phyloP scores from a whole-genome alignment of 2,797 vertebrate species.

The Buphagus erythrorhynchus region DNA sequence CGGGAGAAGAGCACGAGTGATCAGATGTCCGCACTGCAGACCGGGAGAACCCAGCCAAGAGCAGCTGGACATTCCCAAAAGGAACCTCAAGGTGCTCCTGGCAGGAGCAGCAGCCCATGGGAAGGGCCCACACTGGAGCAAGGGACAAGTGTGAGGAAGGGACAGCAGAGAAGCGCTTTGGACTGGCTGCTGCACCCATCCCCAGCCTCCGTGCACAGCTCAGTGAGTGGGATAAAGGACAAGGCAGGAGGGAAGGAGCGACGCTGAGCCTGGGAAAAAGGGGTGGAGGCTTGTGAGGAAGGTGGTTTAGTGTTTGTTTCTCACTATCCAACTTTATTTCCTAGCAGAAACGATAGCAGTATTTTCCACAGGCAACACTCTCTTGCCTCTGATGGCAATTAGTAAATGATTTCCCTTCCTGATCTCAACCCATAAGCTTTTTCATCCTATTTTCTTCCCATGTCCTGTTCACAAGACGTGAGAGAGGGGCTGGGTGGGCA shows the following conservation, averaged over 20 bases:
- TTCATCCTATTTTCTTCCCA: not conserved
- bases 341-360: not conserved
- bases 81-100: not conserved
- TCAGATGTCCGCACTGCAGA: no score
- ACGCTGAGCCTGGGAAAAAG: not conserved
- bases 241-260: not conserved
- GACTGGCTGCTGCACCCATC: not conserved
- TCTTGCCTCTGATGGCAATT: not conserved
- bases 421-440: not conserved
- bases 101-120: not conserved
- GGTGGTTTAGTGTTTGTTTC: not conserved
- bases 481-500: not conserved
- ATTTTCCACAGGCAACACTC: not conserved
- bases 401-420: not conserved
- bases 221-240: accelerated
- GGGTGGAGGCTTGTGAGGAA: no score
- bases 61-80: not conserved
- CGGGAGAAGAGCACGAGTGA: not conserved
- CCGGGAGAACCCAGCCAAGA: not conserved
- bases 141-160: no score
- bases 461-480: not conserved
- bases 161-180: no score
- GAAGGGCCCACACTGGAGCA: no score
- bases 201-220: not conserved
- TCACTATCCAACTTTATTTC: not conserved